Base-by-base conservation (phyloP, 2,888 invertebrate genomes). In the Aelia acuminata region DNA sequence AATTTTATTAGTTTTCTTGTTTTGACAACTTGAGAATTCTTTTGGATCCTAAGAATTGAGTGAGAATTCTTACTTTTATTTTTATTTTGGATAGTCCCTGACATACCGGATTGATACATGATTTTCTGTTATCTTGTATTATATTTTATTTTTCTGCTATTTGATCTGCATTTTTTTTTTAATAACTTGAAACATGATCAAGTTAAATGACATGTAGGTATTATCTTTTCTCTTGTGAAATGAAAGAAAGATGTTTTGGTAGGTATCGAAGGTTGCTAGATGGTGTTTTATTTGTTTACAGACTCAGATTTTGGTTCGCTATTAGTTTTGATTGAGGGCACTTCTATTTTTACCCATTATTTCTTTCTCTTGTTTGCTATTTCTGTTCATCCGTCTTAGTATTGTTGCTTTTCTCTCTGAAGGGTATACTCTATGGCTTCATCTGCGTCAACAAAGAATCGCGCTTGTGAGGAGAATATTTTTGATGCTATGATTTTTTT, bases 231-330 rank as follows among this genome's bases (percentile, higher is more conserved):
- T 70, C 7, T 18, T 35, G 5, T 5, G 31, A 31, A 35, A 35
- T 20, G 35, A 35, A 35, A 35, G 31, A 35, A 0, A 4, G 63
- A 63, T 70, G 31, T 70, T 70, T 70, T 70, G 8, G 4, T 35
- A 70, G 63, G 63, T 70, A 70, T 70, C 63, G 31, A 70, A 70
- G 63, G 63, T 70, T 70, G 20, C 35, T 70, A 18, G 5, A 13
- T 70, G 35, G 63, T 70, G 63, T 70, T 70, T 70, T 70, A 35
- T 70, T 70, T 70, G 63, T 70, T 70, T 70, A 70, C 63, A 70
- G 35, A 2, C 63, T 20, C 31, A 35, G 63, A 20, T 63, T 18
- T 35, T 70, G 63, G 18, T 57, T 57, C 7, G 63, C 63, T 70
- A 70, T 70, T 70, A 70, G 63, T 70, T 70, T 31, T 70, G 63